Evolutionary conservation across 1,140 invertebrate genomes (phyloP).

Genomic region (Cydia splendana): DNA sequence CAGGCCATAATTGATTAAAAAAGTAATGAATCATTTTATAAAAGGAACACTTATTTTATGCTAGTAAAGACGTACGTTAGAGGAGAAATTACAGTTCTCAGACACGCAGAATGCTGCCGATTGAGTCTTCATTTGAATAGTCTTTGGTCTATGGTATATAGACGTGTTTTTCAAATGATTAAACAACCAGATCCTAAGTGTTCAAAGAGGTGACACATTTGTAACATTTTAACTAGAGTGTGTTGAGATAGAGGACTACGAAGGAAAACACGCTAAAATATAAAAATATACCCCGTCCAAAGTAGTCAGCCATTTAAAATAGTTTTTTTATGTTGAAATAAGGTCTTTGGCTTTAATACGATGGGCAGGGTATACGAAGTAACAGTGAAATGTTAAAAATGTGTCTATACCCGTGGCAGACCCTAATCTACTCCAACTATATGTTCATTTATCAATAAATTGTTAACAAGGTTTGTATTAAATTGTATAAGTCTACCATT

Average conservation of each 20-base stretch:
- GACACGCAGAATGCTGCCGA: not conserved
- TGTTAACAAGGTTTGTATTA: slow-evolving; percentile 53
- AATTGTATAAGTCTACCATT: slow-evolving; percentile 47
- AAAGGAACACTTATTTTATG: not conserved
- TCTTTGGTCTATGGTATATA: not conserved
- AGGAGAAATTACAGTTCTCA: not conserved
- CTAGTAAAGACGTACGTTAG: not conserved
- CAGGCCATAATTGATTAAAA: too few relatives aligned
- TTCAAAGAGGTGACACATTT: slow-evolving; percentile 28
- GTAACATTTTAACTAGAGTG: slow-evolving; percentile 23
- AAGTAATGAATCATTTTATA: not conserved
- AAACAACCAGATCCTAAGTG: slow-evolving; percentile 11
- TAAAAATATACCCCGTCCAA: slow-evolving; percentile 18
- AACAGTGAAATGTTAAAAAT: slow-evolving; percentile 15
- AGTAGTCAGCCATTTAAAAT: not conserved
- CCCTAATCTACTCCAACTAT: slow-evolving; percentile 60
- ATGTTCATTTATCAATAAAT: slow-evolving; percentile 56
- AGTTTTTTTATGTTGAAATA: not conserved
- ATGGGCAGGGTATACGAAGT: not conserved
- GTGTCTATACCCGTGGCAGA: slow-evolving; percentile 33
- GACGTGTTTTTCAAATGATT: not conserved
- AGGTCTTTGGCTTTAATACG: not conserved
- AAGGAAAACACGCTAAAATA: not conserved
- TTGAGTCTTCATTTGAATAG: slow-evolving; percentile 2
- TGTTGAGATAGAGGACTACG: not conserved